phyloP scores from a whole-genome alignment of 2,797 vertebrate genomes.

The Chelonia mydas region DNA sequence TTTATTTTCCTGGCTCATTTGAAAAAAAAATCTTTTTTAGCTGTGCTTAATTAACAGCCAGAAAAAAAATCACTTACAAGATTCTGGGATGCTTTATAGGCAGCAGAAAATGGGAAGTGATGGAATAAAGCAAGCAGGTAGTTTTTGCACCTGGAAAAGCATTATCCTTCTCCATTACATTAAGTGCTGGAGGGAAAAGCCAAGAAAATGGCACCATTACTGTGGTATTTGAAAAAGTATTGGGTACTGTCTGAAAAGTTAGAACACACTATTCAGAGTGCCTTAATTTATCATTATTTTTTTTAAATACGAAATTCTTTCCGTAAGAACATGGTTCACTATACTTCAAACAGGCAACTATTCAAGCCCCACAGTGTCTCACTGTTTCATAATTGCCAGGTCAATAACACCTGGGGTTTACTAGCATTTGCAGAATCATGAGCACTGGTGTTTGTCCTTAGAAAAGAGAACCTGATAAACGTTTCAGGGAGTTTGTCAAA shows the following conservation, averaged over 20 bases:
- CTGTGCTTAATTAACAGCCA: background rate
- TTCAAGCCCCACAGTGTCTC: conserved; percentile 42
- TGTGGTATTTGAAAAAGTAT: background rate
- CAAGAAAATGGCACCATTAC: background rate
- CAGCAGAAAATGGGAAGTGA: conserved; percentile 42
- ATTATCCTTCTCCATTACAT: background rate
- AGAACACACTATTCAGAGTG: background rate
- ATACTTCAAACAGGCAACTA: background rate
- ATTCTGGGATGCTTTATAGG: background rate
- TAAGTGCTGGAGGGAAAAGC: background rate
- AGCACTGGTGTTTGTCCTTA: background rate
- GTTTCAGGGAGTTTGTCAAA: background rate
- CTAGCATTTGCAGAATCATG: conserved; percentile 14
- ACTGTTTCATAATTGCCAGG: background rate
- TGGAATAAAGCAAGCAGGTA: conserved; percentile 19
- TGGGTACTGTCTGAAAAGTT: background rate
- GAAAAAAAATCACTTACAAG: background rate
- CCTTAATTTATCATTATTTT: background rate
- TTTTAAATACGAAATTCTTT: conserved; percentile 1
- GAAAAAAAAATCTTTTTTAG: background rate
- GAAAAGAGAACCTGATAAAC: background rate
- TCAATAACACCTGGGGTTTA: conserved; percentile 14
- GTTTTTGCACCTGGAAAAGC: conserved; percentile 2
- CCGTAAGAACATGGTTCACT: background rate
- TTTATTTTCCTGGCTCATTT: background rate